Evolutionary conservation across 2,888 invertebrate genomes (phyloP).

Genomic region (Eilema depressum): DNA sequence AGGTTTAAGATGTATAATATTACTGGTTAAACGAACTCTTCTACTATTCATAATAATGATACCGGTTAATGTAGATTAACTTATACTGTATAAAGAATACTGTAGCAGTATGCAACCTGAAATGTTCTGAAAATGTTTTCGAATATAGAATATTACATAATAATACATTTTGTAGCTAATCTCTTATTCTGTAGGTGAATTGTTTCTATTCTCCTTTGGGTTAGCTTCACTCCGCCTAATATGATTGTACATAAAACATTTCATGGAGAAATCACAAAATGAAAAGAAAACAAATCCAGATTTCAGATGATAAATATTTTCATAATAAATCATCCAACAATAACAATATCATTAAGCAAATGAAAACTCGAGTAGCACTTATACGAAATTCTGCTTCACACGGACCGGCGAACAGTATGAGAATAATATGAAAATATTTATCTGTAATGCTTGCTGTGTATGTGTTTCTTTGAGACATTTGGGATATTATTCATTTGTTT

Average conservation of each 20-base stretch:
- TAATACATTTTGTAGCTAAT: not conserved
- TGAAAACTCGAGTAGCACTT: conserved; percentile 16
- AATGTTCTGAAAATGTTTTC: not conserved
- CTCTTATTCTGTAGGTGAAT: not conserved
- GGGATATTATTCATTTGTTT: conserved; percentile 1
- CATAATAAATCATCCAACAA: conserved; percentile 13
- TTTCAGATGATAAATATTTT: not conserved
- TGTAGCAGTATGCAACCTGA: not conserved
- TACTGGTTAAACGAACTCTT: no score
- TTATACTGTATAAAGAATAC: not conserved
- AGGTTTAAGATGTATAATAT: no score
- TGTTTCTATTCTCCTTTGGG: not conserved
- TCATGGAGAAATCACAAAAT: not conserved
- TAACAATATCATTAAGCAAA: conserved; percentile 12
- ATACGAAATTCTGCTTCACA: conserved; percentile 17
- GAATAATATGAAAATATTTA: conserved; percentile 37
- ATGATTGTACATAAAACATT: not conserved
- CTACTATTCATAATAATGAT: no score
- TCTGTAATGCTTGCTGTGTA: not conserved
- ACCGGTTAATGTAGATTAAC: no score
- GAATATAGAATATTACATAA: not conserved
- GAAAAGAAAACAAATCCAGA: not conserved
- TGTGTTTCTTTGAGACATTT: not conserved
- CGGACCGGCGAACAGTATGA: conserved; percentile 11
- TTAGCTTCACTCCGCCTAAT: not conserved